phyloP scores from a whole-genome alignment of 2,797 vertebrate species.

The Semotilus atromaculatus region DNA sequence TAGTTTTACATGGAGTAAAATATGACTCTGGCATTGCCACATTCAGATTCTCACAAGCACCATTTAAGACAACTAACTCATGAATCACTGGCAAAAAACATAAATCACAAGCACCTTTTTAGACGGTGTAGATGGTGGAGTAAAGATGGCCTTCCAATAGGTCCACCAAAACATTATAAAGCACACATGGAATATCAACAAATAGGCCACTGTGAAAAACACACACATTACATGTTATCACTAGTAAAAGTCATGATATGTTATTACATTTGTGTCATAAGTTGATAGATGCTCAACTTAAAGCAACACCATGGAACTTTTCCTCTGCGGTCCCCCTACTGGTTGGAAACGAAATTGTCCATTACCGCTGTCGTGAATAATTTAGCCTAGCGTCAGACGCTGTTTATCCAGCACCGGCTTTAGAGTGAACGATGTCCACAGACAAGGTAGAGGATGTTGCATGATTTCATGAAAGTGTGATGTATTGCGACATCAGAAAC shows the following conservation, averaged over 20 bases:
- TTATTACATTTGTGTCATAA: background rate
- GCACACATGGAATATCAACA: conserved; percentile 91
- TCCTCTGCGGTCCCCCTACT: too few relatives aligned
- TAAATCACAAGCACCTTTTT: conserved; percentile 85
- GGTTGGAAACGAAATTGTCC: too few relatives aligned
- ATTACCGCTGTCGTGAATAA: too few relatives aligned
- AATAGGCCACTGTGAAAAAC: conserved; percentile 85
- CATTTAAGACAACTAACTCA: background rate
- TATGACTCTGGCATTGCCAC: background rate
- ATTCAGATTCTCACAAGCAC: background rate
- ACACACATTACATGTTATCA: conserved; percentile 35
- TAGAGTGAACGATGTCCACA: too few relatives aligned
- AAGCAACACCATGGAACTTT: too few relatives aligned
- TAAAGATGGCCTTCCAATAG: conserved; percentile 98
- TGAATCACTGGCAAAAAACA: background rate
- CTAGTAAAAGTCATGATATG: background rate
- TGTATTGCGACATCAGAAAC: too few relatives aligned
- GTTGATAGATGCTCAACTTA: background rate
- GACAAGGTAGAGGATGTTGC: too few relatives aligned
- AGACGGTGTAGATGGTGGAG: conserved; percentile 86
- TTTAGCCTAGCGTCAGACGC: too few relatives aligned
- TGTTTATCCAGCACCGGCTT: too few relatives aligned
- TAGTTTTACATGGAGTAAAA: background rate
- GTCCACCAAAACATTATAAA: conserved; percentile 97
- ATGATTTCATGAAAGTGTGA: too few relatives aligned